A percentile compares a stretch with the other conserved stretches of the same genome.
phyloP scores from a whole-genome alignment of 2,888 invertebrate genomes.

The Catocala sponsa region DNA sequence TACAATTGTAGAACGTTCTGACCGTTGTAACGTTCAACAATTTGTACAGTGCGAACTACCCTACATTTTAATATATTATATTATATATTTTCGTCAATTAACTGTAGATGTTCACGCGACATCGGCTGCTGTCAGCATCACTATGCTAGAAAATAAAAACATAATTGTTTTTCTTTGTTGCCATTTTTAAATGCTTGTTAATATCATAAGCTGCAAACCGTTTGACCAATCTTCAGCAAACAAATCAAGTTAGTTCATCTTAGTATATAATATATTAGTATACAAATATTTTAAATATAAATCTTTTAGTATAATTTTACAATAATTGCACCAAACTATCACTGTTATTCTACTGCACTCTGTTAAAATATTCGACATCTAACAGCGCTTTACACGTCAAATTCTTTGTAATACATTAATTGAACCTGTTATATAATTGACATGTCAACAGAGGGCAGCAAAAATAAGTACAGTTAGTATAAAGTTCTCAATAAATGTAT shows the following conservation, averaged over 20 bases:
- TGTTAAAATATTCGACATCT: conserved; percentile 14
- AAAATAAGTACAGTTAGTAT: conserved; percentile 34
- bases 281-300: conserved; percentile 32
- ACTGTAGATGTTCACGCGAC: conserved; percentile 36
- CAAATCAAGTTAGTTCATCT: too few species aligned
- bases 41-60: conserved; percentile 13
- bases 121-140: conserved; percentile 48
- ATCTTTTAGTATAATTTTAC: conserved; percentile 53
- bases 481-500: conserved; percentile 30
- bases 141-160: conserved; percentile 47
- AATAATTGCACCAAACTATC: conserved; percentile 65
- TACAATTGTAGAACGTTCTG: conserved; percentile 25
- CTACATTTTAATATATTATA: conserved; percentile 13
- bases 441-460: conserved; percentile 23
- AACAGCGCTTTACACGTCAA: too few species aligned
- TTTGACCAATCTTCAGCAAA: conserved; percentile 23
- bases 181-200: conserved; percentile 39
- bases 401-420: too few species aligned
- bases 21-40: conserved; percentile 22
- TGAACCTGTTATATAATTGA: too few species aligned
- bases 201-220: conserved; percentile 29
- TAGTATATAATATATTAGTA: conserved; percentile 32
- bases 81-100: conserved; percentile 25
- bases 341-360: conserved; percentile 46
- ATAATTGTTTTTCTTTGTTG: conserved; percentile 23